Evolutionary conservation across 2,113 vertebrate genomes (phyloP), one percentile per base, ranked within the genome.

Genomic region (Nothocercus julius): DNA sequence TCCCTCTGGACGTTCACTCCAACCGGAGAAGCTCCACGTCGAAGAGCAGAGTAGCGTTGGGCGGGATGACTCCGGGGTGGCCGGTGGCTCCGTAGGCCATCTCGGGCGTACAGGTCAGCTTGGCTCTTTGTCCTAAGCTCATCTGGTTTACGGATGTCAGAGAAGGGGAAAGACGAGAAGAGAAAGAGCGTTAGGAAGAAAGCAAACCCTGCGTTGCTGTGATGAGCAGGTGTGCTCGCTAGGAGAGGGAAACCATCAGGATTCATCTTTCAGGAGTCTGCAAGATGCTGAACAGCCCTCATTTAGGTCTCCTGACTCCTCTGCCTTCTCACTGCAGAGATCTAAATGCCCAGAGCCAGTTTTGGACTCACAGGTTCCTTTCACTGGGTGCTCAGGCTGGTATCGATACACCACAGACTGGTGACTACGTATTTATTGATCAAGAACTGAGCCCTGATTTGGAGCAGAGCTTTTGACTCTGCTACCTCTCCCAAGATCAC

Each of bases 1-100:
- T 97, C 85, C 95, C 89, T 66, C 0, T 5, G 54, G 70, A 95
- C 47, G 84, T 94, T 99, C 98, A 99, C 98, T 99, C 99, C 96
- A 99, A 97, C 97, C 99, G 98, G 93, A 99, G 98, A 85, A 99
- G 98, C 95, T 99, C 99, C 98, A 99, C 99, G 4, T 99, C 99
- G 25, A 99, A 99, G 97, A 99, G 98, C 90, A 99, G 99, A 2
- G 99, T 99, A 93, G 99, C 99, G 20, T 99, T 99, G 61, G 99
- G 98, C 47, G 99, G 99, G 98, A 99, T 99, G 97, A 99, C 99
- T 66, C 99, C 99, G 0, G 99, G 99, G 97, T 99, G 99, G 86
- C 99, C 99, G 3, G 99, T 99, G 78, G 98, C 95, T 97, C 99
- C 99, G 2, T 99, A 99, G 8, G 99, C 99, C 98, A 99, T 98